Evolutionary conservation across 2,888 invertebrate genomes (phyloP), one percentile per base, ranked within the genome.

Genomic region (Caenorhabditis sp.): DNA sequence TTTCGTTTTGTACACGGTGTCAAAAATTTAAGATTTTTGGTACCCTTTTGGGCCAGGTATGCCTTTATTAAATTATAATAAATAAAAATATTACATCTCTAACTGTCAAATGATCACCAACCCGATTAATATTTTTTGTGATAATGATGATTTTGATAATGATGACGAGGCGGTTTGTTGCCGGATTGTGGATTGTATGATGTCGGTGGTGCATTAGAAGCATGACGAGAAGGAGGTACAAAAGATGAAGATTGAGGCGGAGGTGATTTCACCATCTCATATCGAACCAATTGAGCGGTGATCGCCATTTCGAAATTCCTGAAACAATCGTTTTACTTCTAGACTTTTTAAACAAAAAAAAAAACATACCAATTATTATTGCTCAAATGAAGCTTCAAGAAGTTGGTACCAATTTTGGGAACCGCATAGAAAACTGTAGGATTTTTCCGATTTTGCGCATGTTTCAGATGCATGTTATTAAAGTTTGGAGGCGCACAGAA

Each of bases 341-440:
- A 10, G n/a, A 3, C 10, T 53, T 53, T 53, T 31, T 31, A 31
- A 31, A 31, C 10, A 31, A 31, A 31, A 31, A 10, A 31, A 31
- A 31, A 31, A 19, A 19, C 57, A 6, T 5, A 57, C 57, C 57
- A 57, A 27, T 27, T 57, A 27, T 19, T 57, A 57, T 57, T 57
- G 21, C 21, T 57, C 24, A 57, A 27, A 5, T 17, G n/a, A 5
- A 57, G 4, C n/a, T 57, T 27, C 19, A 57, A 19, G 5, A 12
- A 5, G 19, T 58, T 58, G 5, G 12, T 6, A 12, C 58, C 58
- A 12, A 4, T 17, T 19, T 58, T 58, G 3, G 58, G 58, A 8
- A 19, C 31, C 24, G 58, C 58, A 21, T 23, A 58, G 24, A 58
- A 58, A 17, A 58, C 58, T 5, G 37, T 14, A 3, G 58, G 58